These are phyloP conservation scores for Syngnathus typhle DNA, from an alignment of 2,113 vertebrate species.

Conservation along the genomic window DNA sequence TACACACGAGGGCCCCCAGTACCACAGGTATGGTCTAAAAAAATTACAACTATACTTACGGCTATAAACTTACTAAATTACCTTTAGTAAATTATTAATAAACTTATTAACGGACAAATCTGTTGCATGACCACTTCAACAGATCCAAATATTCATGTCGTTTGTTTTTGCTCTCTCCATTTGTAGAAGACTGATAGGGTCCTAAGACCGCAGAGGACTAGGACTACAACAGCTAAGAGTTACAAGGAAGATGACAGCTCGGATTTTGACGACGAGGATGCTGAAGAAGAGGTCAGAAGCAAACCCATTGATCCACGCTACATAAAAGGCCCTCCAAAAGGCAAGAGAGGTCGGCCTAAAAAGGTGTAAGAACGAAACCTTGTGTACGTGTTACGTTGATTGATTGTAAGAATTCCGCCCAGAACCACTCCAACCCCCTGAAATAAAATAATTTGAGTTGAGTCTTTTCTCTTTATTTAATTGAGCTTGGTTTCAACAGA, in stretches of 20 bases:
- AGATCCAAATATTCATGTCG: background rate
- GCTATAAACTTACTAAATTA: too few relatives aligned
- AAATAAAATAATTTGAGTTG: background rate
- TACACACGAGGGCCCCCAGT: conserved; percentile 20
- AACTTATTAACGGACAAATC: too few relatives aligned
- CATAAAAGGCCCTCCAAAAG: conserved; percentile 41
- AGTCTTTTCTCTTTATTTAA: conserved; percentile 1
- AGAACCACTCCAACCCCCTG: too few relatives aligned
- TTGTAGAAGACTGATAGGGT: conserved; percentile 10
- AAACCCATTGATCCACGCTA: conserved; percentile 26
- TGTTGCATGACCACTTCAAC: too few relatives aligned
- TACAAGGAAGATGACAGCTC: conserved; percentile 24
- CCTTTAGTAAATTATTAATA: too few relatives aligned
- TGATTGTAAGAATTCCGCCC: background rate
- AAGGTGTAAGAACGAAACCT: conserved; percentile 39
- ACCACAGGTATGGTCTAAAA: conserved; percentile 16
- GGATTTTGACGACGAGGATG: conserved; percentile 21
- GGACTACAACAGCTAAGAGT: background rate
- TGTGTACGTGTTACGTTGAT: background rate
- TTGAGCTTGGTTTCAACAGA: background rate
- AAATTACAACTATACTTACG: background rate
- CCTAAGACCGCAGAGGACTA: conserved; percentile 31
- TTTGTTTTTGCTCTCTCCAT: background rate
- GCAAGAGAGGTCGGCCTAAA: conserved; percentile 24
- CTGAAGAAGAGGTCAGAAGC: conserved; percentile 23